Evolutionary conservation across 2,113 vertebrate species (phyloP).

Genomic region (Porphyrio hochstetteri): DNA sequence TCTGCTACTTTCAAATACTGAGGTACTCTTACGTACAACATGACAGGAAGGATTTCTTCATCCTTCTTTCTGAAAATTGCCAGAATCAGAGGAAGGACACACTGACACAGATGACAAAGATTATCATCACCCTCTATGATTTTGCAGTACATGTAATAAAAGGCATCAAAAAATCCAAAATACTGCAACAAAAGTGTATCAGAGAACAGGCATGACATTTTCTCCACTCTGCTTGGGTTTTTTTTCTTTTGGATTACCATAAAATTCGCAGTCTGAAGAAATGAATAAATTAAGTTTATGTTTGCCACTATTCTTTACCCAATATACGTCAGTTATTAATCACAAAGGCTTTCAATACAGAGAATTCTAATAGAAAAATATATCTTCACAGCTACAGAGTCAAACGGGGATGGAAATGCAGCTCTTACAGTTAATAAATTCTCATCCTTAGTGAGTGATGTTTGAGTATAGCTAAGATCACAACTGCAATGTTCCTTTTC

Average conservation of each 20-base stretch:
- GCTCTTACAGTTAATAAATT: neutral
- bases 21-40: neutral
- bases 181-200: neutral
- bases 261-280: neutral
- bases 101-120: slow-evolving; percentile 28
- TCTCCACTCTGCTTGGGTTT: neutral
- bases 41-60: neutral
- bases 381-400: neutral
- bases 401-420: neutral
- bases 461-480: neutral
- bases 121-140: neutral
- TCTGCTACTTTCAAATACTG: neutral
- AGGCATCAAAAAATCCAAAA: neutral
- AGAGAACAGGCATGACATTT: neutral
- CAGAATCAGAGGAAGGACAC: neutral
- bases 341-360: neutral
- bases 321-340: neutral
- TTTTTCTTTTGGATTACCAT: neutral
- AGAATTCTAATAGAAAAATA: neutral
- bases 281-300: neutral
- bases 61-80: neutral
- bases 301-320: neutral
- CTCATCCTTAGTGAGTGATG: neutral
- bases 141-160: neutral
- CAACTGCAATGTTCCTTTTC: neutral